Evolutionary conservation across 2,797 vertebrate species (phyloP).

Genomic region (Tympanoctomys barrerae): DNA sequence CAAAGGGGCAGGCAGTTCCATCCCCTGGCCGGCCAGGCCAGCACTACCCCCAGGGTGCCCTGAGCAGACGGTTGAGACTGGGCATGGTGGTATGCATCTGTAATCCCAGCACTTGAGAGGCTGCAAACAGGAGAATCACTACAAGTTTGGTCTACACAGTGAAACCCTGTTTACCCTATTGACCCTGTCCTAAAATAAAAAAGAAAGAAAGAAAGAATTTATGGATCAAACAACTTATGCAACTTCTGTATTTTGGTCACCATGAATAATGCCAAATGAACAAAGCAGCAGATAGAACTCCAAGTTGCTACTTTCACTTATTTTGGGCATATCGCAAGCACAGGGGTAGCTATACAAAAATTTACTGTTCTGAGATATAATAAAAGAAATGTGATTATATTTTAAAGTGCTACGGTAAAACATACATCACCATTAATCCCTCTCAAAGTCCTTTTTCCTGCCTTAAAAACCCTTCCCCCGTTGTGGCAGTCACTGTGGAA

Average conservation of each 20-base stretch:
- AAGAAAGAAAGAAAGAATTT: not conserved
- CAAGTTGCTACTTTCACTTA: not conserved
- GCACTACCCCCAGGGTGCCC: too few relatives aligned
- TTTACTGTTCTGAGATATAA: not conserved
- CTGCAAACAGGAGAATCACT: too few relatives aligned
- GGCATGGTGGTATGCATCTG: too few relatives aligned
- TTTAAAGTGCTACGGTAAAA: not conserved
- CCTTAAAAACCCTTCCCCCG: not conserved
- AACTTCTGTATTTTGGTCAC: not conserved
- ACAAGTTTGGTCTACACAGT: too few relatives aligned
- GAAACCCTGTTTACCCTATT: too few relatives aligned
- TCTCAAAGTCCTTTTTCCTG: not conserved
- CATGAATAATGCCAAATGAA: not conserved
- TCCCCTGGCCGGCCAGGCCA: too few relatives aligned
- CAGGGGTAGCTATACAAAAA: not conserved
- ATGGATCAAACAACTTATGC: not conserved
- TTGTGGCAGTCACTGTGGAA: not conserved
- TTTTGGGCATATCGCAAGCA: not conserved
- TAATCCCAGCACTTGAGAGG: too few relatives aligned
- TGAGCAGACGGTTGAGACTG: too few relatives aligned
- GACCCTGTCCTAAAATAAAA: too few relatives aligned
- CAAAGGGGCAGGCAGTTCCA: too few relatives aligned
- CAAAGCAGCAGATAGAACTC: not conserved
- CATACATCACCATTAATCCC: not conserved
- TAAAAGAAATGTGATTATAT: not conserved